Base-by-base conservation (phyloP, 2,113 vertebrate species). In the Larimichthys crocea region DNA sequence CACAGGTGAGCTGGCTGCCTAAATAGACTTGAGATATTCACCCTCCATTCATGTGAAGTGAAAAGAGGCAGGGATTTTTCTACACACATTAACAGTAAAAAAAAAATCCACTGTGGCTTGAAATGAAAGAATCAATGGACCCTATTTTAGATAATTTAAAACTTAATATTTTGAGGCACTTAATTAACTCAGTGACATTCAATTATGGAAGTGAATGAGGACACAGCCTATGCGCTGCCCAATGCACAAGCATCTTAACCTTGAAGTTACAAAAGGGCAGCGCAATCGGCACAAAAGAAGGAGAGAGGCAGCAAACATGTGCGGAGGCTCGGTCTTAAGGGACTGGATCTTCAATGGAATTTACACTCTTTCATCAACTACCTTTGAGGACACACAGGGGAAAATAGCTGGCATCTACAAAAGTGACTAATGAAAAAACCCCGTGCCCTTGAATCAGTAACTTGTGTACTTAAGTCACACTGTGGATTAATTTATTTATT, bases 161-260 rank as follows among this genome's bases (percentile, higher is more conserved):
- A 68, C 22, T 67, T 4, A 12, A 10, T 69, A 52, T 46, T 61
- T 80, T 71, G n/a, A 67, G 42, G 53, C 42, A 56, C 63, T 71
- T 88, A 61, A 86, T 79, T 74, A 86, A 85, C 55, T 88, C 74
- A 29, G 48, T 76, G 81, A 83, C 74, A 71, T 85, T 84, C 76
- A 73, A 77, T 73, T n/a, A 81, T 53, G 35, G 40, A 16, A 29
- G 29, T 56, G 56, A 84, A 80, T 77, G 10, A 76, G 71, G 72
- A 72, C 40, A 26, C 0, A 1, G 20, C 49, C 82, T 24, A 46
- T 44, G 40, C 55, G 76, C 46, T 67, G 56, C 63, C 59, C 65
- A 61, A 12, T 26, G 63, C 48, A 63, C 57, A 67, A 14, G 12
- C 22, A 70, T 71, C 65, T 84, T 71, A 79, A 83, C 60, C 52